Evolutionary conservation across 2,797 vertebrate genomes (phyloP).

Genomic region (Enteromius unitaeniatus): DNA sequence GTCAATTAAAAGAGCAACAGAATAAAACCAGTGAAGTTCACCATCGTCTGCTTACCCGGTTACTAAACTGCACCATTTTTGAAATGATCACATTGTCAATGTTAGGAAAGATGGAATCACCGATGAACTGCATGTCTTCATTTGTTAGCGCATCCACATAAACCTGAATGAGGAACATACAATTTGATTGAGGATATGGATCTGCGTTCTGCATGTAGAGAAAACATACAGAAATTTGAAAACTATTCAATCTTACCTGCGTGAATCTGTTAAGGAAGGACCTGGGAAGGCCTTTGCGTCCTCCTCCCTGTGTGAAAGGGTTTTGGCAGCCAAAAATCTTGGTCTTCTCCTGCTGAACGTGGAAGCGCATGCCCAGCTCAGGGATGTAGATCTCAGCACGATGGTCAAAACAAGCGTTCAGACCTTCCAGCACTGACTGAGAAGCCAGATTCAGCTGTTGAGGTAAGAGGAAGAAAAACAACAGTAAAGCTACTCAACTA

Average conservation of each 20-base stretch:
- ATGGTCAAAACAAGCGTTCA: constrained; percentile 98
- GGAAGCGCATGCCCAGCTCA: constrained; percentile 92
- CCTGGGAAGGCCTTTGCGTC: constrained; percentile 93
- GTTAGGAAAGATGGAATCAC: constrained; percentile 86
- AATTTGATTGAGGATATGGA: no score
- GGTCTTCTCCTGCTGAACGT: constrained; percentile 91
- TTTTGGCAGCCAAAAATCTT: constrained; percentile 99
- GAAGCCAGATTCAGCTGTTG: constrained; percentile 93
- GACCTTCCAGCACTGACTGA: constrained; percentile 94
- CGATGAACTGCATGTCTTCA: constrained; percentile 95
- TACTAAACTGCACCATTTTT: constrained; percentile 97
- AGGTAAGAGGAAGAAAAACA: neutral
- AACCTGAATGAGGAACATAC: constrained; percentile 76
- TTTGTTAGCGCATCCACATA: constrained; percentile 92
- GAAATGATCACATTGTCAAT: constrained; percentile 84
- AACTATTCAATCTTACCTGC: constrained; percentile 75
- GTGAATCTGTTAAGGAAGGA: constrained; percentile 99
- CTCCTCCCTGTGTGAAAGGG: constrained; percentile 95
- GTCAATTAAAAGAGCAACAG: neutral
- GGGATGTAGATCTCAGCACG: constrained; percentile 94
- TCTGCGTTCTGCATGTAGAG: no score
- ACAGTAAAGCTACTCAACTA: neutral
- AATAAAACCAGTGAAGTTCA: neutral
- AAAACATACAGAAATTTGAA: neutral
- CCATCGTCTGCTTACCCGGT: constrained; percentile 78